Conservation (phyloP, 2,888 invertebrate genomes). For the Torymus texanus region DNA sequence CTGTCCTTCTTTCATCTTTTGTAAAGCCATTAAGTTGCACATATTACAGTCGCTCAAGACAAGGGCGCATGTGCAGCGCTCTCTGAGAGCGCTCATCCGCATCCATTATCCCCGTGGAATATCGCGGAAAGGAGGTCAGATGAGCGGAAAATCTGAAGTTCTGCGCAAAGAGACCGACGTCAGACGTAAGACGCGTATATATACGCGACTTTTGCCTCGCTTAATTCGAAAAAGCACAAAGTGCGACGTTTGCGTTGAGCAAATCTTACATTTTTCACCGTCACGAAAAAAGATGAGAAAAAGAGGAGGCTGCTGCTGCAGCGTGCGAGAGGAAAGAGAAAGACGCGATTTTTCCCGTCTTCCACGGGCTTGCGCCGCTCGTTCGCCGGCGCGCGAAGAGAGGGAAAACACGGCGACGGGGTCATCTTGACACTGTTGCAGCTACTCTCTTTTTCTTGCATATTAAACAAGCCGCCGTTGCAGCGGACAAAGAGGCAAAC, state of each 20-base stretch:
- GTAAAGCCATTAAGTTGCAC: conserved; percentile 25
- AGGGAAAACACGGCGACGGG: conserved; percentile 23
- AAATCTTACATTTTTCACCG: conserved; percentile 35
- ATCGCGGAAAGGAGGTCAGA: conserved; percentile 33
- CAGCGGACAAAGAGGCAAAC: conserved; percentile 34
- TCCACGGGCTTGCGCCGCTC: no score
- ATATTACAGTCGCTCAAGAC: neutral
- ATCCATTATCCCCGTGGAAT: neutral
- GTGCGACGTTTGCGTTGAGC: conserved; percentile 26
- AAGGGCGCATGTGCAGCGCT: neutral
- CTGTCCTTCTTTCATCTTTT: conserved; percentile 4
- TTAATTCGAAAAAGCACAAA: conserved; percentile 22
- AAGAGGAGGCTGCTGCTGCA: no score
- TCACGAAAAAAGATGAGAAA: conserved; percentile 14
- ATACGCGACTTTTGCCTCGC: neutral
- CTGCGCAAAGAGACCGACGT: conserved; percentile 36
- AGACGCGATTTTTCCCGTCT: neutral
- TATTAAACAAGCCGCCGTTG: conserved; percentile 42
- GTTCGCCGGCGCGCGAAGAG: neutral
- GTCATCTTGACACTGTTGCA: conserved; percentile 49
- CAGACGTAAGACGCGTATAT: neutral
- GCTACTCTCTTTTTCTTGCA: conserved; percentile 34
- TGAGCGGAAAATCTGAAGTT: conserved; percentile 28
- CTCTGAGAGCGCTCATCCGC: neutral
- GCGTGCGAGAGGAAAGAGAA: neutral